phyloP scores from a whole-genome alignment of 2,888 invertebrate genomes.

The Aphidius colemani region DNA sequence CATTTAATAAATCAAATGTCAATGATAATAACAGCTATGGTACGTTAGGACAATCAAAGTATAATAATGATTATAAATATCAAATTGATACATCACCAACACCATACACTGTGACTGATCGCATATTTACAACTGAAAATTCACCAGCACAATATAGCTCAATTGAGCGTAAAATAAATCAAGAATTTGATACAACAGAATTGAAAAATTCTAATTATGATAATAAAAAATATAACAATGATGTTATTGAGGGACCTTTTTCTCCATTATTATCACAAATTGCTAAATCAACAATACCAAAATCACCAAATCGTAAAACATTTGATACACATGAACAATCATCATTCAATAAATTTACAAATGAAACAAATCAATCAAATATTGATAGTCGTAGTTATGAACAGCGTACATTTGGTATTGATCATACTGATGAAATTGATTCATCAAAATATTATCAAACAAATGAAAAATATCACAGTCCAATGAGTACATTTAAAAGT shows the following conservation, averaged over 20 bases:
- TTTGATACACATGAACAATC: constrained; percentile 35
- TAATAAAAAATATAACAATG: not conserved
- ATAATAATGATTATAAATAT: not conserved
- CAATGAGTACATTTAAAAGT: constrained; percentile 47
- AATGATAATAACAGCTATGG: constrained; percentile 21
- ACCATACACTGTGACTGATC: too few species aligned
- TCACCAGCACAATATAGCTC: constrained; percentile 49
- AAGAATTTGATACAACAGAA: constrained; percentile 37
- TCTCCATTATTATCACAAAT: constrained; percentile 21
- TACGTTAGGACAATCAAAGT: too few species aligned
- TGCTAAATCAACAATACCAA: constrained; percentile 28
- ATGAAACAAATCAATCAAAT: constrained; percentile 33
- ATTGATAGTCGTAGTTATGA: constrained; percentile 34
- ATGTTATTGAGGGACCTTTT: constrained; percentile 24
- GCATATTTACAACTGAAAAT: constrained; percentile 33
- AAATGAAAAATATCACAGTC: not conserved
- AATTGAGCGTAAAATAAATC: constrained; percentile 50
- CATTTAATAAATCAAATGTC: not conserved
- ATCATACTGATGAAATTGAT: not conserved
- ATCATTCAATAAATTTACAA: constrained; percentile 33
- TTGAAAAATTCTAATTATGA: constrained; percentile 18
- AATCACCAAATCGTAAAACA: constrained; percentile 36
- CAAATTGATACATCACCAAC: not conserved
- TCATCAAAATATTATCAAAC: constrained; percentile 1
- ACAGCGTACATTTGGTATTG: not conserved